Evolutionary conservation across 2,113 vertebrate genomes (phyloP), one percentile per base, ranked within the genome.

Genomic region (Pagrus major): DNA sequence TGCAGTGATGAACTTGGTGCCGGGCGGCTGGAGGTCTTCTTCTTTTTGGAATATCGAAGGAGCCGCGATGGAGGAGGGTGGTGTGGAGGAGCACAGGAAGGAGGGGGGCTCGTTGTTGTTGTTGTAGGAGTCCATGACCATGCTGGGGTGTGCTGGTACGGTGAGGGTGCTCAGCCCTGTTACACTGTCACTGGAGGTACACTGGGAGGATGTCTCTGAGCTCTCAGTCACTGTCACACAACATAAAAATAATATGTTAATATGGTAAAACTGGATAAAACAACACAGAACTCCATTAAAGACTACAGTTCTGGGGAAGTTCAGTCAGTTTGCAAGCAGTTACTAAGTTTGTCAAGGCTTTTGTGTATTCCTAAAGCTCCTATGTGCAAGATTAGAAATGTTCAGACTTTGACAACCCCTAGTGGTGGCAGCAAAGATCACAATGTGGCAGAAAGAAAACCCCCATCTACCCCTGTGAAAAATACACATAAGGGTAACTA

Each of bases 161-260:
- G 86, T 56, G 23, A 92, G 82, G 51, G 78, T 76, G 21, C 88
- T 90, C 76, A 92, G 86, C 4, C 88, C 91, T 3, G 90, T 90
- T 9, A 94, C 73, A 11, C 94, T 93, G 67, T 95, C 93, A 10
- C 88, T 94, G 71, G 95, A 96, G 23, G 91, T 92, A 51, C 94
- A 93, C 88, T 94, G 94, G 55, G 95, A 95, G 9, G 94, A 96
- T 0, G 91, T 93, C 81, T 95, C 94, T 1, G 94, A 94, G 74
- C 91, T 93, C 74, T 95, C 94, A 20, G 92, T 92, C 15, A 94
- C 94, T 95, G 77, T 11, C 27, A 81, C 2, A 85, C 31, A 80
- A 85, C 20, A 37, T 47, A 68, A 0, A 63, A 3, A 42, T 2
- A 51, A 76, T 2, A 46, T 7, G 31, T 18, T 33, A 60, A 42